Conservation (phyloP, 2,888 invertebrate species). For the Drosophila falleni region DNA sequence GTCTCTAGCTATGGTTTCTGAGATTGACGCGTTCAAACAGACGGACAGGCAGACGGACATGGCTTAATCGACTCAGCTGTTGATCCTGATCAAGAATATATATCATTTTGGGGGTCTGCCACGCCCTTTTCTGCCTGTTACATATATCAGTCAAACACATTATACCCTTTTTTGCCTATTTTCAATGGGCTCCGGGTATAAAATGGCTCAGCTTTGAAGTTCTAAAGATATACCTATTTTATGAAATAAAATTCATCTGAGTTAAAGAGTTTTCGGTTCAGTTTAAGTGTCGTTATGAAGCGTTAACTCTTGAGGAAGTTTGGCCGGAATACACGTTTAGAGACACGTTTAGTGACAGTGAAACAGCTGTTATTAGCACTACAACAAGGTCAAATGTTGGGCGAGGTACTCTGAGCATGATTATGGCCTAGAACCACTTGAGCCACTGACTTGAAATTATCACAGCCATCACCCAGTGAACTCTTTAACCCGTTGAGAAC, state of each 20-base stretch:
- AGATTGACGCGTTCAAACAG: no score
- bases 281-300: neutral
- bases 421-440: slow-evolving; percentile 21
- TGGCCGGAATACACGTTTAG: neutral
- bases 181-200: no score
- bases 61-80: no score
- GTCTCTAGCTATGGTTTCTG: no score
- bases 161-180: no score
- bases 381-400: slow-evolving; percentile 2
- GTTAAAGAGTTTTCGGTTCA: neutral
- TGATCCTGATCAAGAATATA: no score
- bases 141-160: no score
- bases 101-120: no score
- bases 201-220: no score
- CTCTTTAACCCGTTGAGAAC: slow-evolving; percentile 55
- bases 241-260: neutral
- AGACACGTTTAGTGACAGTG: neutral
- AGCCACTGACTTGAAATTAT: slow-evolving; percentile 22
- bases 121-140: no score
- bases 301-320: neutral
- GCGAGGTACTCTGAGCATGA: neutral
- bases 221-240: neutral
- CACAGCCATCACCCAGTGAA: slow-evolving; percentile 43
- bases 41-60: no score
- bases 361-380: slow-evolving; percentile 4